These are phyloP conservation scores for Drosophila malerkotliana DNA, from an alignment of 1,140 invertebrate species.

Conservation along the genomic window DNA sequence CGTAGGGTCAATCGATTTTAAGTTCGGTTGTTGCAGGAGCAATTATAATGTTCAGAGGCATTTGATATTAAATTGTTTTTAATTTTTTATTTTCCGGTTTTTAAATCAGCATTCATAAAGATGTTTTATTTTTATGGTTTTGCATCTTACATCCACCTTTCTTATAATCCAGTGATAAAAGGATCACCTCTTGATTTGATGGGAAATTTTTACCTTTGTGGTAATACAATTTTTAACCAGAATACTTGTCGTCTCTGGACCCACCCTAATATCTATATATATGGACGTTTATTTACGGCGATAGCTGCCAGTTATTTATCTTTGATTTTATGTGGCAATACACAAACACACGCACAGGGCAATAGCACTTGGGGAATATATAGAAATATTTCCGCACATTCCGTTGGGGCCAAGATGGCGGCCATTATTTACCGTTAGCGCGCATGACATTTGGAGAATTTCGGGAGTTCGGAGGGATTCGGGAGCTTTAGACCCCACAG, in stretches of 20 bases:
- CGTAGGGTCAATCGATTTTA: slow-evolving; percentile 2
- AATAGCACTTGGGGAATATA: slow-evolving; percentile 38
- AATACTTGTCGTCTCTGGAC: slow-evolving; percentile 8
- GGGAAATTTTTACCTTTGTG: no score
- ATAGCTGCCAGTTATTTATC: slow-evolving; percentile 54
- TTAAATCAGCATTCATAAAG: no score
- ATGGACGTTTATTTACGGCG: slow-evolving; percentile 26
- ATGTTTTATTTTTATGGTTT: no score
- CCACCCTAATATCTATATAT: slow-evolving; percentile 26
- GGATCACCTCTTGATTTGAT: not conserved
- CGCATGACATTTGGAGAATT: slow-evolving; percentile 61
- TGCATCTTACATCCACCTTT: no score
- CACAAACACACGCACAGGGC: slow-evolving; percentile 36
- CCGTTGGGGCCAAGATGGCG: slow-evolving; percentile 67
- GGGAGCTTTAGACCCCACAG: slow-evolving; percentile 6
- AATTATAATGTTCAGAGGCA: not conserved
- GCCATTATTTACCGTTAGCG: slow-evolving; percentile 82
- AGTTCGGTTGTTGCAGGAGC: not conserved
- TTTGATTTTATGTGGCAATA: slow-evolving; percentile 70
- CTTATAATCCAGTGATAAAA: not conserved
- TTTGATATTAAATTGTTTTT: not conserved
- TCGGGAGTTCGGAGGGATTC: not conserved
- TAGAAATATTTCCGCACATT: slow-evolving; percentile 41
- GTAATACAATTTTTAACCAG: not conserved
- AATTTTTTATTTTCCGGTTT: not conserved